Conservation (phyloP, 2,797 vertebrate genomes). For the Cynodonichthys magdalenae region DNA sequence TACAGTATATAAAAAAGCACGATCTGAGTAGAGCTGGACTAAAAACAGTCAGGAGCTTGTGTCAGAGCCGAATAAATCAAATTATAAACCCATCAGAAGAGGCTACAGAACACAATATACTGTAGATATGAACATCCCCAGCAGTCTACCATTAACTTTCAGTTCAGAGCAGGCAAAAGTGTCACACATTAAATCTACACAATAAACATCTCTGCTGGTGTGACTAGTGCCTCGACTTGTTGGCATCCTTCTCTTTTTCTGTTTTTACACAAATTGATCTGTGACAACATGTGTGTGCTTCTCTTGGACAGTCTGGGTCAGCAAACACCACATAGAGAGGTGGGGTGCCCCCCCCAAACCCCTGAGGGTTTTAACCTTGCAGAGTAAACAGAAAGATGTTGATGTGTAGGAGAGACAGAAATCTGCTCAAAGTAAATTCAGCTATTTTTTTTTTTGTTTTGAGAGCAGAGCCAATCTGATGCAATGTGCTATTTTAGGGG, state of each 20-base stretch:
- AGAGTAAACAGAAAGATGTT: conserved; percentile 41
- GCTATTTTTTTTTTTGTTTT: conserved; percentile 30
- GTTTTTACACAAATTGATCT: conserved; percentile 59
- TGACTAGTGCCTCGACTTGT: conserved; percentile 22
- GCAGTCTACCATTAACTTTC: conserved; percentile 24
- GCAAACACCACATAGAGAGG: conserved; percentile 58
- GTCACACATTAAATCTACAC: conserved; percentile 25
- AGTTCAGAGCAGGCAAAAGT: conserved; percentile 20
- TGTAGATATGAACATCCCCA: conserved; percentile 39
- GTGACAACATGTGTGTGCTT: conserved; percentile 52
- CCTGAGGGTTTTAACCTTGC: conserved; percentile 45
- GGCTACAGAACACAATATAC: conserved; percentile 38
- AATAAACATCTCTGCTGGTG: conserved; percentile 7
- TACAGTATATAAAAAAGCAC: background rate
- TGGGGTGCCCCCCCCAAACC: conserved; percentile 44
- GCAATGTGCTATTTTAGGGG: conserved; percentile 7
- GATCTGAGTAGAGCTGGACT: conserved; percentile 20
- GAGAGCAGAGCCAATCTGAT: conserved; percentile 21
- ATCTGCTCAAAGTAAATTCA: conserved; percentile 45
- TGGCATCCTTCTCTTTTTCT: conserved; percentile 22
- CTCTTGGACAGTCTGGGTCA: conserved; percentile 69
- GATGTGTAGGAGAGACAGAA: conserved; percentile 21
- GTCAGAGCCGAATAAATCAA: conserved; percentile 47
- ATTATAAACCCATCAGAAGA: conserved; percentile 56
- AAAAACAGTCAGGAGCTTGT: conserved; percentile 30